Percentiles rank a stretch among this genome's conserved stretches.
phyloP scores from a whole-genome alignment of 2,797 vertebrate species.

The Chelon auratus region DNA sequence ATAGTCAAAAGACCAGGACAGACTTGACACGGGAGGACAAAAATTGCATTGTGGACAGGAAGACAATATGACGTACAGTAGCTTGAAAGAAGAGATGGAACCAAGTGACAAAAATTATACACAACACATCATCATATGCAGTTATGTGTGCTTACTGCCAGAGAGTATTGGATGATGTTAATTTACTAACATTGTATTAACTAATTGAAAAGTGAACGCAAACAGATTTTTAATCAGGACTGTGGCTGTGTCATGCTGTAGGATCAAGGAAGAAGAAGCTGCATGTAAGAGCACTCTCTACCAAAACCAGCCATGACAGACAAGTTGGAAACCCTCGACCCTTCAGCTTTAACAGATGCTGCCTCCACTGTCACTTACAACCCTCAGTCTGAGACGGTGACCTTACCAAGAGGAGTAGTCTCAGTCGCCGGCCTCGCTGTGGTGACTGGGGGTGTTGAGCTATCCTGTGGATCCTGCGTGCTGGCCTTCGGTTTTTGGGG shows the following conservation, averaged over 20 bases:
- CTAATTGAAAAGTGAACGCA: neutral
- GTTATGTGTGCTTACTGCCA: too few relatives aligned
- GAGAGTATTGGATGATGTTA: too few relatives aligned
- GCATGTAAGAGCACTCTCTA: slow-evolving; percentile 2
- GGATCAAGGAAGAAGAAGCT: slow-evolving; percentile 37
- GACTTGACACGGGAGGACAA: too few relatives aligned
- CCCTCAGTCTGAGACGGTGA: slow-evolving; percentile 76
- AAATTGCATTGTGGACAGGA: too few relatives aligned
- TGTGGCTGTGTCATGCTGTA: slow-evolving; percentile 31
- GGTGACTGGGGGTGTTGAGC: slow-evolving; percentile 83
- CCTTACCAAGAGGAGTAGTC: slow-evolving; percentile 79
- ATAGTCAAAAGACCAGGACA: too few relatives aligned
- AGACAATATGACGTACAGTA: neutral
- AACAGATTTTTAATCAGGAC: neutral
- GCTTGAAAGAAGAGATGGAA: neutral
- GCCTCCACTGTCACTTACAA: slow-evolving; percentile 74
- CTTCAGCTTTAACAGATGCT: slow-evolving; percentile 62
- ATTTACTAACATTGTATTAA: neutral
- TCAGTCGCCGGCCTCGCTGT: slow-evolving; percentile 83
- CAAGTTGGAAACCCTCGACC: slow-evolving; percentile 74
- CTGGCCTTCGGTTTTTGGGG: slow-evolving; percentile 84
- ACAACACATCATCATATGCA: too few relatives aligned
- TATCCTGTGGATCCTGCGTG: slow-evolving; percentile 84
- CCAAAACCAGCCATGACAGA: slow-evolving; percentile 38
- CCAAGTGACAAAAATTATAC: too few relatives aligned